These are phyloP conservation scores for Tiphia femorata DNA, from an alignment of 2,888 invertebrate genomes.

Conservation along the genomic window DNA sequence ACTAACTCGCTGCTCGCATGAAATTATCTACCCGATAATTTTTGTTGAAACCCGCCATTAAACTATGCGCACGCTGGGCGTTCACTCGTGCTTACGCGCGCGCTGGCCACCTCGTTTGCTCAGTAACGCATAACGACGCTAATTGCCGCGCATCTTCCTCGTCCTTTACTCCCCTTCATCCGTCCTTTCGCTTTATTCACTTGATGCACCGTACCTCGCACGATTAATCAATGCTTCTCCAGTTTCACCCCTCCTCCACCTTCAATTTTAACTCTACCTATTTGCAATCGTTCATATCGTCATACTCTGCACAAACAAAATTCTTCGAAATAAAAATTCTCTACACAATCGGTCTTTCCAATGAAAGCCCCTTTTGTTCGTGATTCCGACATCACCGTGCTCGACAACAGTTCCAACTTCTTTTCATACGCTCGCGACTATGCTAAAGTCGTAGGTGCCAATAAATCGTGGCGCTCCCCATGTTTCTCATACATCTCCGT, in stretches of 20 bases:
- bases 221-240: too few relatives aligned
- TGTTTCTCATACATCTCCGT: too few relatives aligned
- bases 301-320: too few relatives aligned
- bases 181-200: background rate
- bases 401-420: too few relatives aligned
- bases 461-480: too few relatives aligned
- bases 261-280: background rate
- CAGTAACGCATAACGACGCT: slow-evolving; percentile 28
- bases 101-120: background rate
- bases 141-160: slow-evolving; percentile 25
- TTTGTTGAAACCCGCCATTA: slow-evolving; percentile 53
- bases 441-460: too few relatives aligned
- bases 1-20: slow-evolving; percentile 49
- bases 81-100: slow-evolving; percentile 1
- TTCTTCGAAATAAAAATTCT: too few relatives aligned
- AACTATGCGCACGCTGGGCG: slow-evolving; percentile 26
- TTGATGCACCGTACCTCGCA: background rate
- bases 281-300: background rate
- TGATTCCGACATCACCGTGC: too few relatives aligned
- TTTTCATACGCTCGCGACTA: too few relatives aligned
- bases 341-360: too few relatives aligned
- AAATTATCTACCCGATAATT: slow-evolving; percentile 61
- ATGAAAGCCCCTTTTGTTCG: slow-evolving; percentile 34
- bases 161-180: background rate
- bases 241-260: background rate